Base-by-base conservation (phyloP, 1,140 invertebrate species). In the Eupeodes corollae region DNA sequence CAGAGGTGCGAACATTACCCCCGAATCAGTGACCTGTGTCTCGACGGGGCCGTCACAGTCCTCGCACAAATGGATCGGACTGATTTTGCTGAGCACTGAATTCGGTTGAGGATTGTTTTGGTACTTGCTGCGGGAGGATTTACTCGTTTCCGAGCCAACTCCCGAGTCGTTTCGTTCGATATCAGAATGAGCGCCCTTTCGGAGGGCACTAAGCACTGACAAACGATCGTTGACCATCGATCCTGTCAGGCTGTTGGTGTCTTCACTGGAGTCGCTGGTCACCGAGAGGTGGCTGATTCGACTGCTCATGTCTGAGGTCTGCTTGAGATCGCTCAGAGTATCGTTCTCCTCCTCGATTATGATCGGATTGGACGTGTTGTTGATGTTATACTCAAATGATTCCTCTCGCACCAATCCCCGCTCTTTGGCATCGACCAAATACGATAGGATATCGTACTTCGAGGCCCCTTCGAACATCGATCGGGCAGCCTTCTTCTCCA, bases 151-250 rank as follows among this genome's bases (percentile, higher is more conserved):
- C 3, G 88, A 91, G 32, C 91, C 91, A 1, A 94, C 90, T 2
- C 91, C 91, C 12, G 89, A 92, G 67, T 95, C 91, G 55, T 91
- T 92, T 50, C 91, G 75, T 70, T 94, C 90, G 44, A 93, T 83
- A 62, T 82, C 79, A 38, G 73, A 39, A 61, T 65, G 56, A 69
- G 38, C 19, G 13, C 50, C 49, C 45, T 52, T 54, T 19, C 42
- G 18, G 11, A 52, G 15, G 6, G 40, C 15, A 37, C 34, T 42
- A 3, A 14, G 5, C 2, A 61, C 69, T n/a, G 61, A 62, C 5
- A 64, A 31, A 14, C 59, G 50, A 59, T 77, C 76, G 49, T 77
- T 74, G 49, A 74, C 67, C 42, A 61, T 58, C 14, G 76, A 72
- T 55, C 71, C 74, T 75, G 73, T 74, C 35, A 79, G 70, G 75